These are phyloP conservation scores for Erythrocercus mccallii DNA, from an alignment of 2,113 vertebrate genomes.

Conservation along the genomic window DNA sequence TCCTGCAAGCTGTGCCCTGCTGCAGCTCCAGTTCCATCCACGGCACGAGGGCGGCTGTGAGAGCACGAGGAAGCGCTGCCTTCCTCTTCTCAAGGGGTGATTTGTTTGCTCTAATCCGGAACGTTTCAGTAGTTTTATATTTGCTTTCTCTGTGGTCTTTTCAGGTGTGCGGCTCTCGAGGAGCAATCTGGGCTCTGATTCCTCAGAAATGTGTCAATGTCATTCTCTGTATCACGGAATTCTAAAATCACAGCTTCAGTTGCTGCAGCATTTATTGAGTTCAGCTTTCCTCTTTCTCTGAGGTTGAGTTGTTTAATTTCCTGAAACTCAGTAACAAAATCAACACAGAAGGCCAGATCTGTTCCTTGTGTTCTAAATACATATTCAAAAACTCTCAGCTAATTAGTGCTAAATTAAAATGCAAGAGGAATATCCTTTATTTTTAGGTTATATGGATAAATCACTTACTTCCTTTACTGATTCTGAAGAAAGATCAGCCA, in stretches of 20 bases:
- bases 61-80: not conserved
- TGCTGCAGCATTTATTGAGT: not conserved
- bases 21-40: not conserved
- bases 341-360: not conserved
- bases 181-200: not conserved
- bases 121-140: not conserved
- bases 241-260: not conserved
- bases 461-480: not conserved
- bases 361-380: not conserved
- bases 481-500: not conserved
- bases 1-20: not conserved
- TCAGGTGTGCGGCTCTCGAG: not conserved
- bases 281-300: not conserved
- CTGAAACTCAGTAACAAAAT: not conserved
- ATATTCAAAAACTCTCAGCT: not conserved
- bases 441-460: not conserved
- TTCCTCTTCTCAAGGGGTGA: not conserved
- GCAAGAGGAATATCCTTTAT: not conserved
- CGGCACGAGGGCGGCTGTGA: not conserved
- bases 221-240: not conserved
- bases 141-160: not conserved
- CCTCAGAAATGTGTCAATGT: not conserved
- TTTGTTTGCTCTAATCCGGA: not conserved
- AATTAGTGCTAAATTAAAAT: conserved; percentile 37
- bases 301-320: not conserved